A percentile compares a stretch with the other conserved stretches of the same genome.
phyloP scores from a whole-genome alignment of 23 tunicate genomes.

The Ascidia mentula region DNA sequence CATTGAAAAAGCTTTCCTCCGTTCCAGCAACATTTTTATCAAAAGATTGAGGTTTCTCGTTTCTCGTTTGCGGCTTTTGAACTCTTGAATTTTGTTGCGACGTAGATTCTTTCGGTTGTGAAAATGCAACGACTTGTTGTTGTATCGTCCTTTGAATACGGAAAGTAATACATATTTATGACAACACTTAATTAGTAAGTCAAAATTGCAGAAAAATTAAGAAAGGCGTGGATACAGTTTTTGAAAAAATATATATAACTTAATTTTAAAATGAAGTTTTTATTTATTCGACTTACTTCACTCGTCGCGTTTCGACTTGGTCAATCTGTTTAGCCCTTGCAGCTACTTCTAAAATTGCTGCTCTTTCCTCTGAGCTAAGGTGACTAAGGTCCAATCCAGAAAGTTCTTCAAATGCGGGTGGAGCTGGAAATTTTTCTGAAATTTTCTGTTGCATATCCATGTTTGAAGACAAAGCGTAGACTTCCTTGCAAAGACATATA shows the following conservation, averaged over 20 bases:
- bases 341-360: constrained; percentile 80
- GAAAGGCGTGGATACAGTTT: no score
- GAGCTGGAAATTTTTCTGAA: constrained; percentile 31
- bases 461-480: no score
- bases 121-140: constrained; percentile 48
- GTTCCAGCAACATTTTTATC: no score
- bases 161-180: not conserved
- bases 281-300: constrained; percentile 15
- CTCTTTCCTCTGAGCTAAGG: constrained; percentile 74
- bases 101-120: not conserved
- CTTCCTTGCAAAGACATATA: no score
- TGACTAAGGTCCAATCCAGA: constrained; percentile 83
- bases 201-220: not conserved
- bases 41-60: no score
- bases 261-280: no score
- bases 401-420: constrained; percentile 61
- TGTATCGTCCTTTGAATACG: constrained; percentile 61
- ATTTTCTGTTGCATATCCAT: not conserved
- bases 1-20: no score
- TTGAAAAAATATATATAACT: no score
- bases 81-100: not conserved
- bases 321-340: constrained; percentile 89
- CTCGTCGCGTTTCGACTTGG: constrained; percentile 42
- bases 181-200: not conserved
- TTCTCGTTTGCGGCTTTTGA: no score